These are phyloP conservation scores for Palloptera scutellata DNA, from an alignment of 2,888 invertebrate genomes.

Conservation along the genomic window DNA sequence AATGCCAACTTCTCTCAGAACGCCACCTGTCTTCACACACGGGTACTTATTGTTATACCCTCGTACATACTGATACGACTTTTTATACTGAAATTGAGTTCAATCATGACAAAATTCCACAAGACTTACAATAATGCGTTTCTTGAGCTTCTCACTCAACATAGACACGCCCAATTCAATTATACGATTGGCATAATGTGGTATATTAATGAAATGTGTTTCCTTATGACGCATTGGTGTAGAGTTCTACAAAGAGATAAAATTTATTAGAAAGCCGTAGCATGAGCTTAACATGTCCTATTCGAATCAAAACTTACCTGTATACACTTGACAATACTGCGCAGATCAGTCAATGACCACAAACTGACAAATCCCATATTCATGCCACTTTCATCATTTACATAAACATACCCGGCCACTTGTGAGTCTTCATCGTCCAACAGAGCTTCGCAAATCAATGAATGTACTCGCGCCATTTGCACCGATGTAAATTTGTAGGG, in stretches of 20 bases:
- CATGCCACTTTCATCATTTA: conserved; percentile 83
- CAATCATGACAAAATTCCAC: background rate
- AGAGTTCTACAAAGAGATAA: conserved; percentile 70
- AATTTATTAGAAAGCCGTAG: background rate
- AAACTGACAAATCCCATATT: conserved; percentile 84
- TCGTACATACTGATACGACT: too few species aligned
- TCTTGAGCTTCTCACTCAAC: conserved; percentile 84
- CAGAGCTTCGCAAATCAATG: conserved; percentile 82
- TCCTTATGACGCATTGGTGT: conserved; percentile 91
- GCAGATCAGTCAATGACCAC: conserved; percentile 82
- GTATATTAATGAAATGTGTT: conserved; percentile 87
- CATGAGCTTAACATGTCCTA: too few species aligned
- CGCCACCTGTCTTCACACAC: too few species aligned
- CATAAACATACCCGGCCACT: conserved; percentile 83
- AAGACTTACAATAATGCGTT: conserved; percentile 76
- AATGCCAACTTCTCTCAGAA: too few species aligned
- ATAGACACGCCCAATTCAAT: conserved; percentile 84
- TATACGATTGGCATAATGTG: conserved; percentile 80
- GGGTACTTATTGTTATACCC: too few species aligned
- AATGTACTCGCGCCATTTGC: conserved; percentile 86
- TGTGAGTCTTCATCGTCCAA: conserved; percentile 87
- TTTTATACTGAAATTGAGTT: too few species aligned
- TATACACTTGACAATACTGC: conserved; percentile 79
- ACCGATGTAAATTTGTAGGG: conserved; percentile 79
- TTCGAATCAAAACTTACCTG: conserved; percentile 66